Conservation (phyloP, 2,888 invertebrate species). For the Dynastes grantii region DNA sequence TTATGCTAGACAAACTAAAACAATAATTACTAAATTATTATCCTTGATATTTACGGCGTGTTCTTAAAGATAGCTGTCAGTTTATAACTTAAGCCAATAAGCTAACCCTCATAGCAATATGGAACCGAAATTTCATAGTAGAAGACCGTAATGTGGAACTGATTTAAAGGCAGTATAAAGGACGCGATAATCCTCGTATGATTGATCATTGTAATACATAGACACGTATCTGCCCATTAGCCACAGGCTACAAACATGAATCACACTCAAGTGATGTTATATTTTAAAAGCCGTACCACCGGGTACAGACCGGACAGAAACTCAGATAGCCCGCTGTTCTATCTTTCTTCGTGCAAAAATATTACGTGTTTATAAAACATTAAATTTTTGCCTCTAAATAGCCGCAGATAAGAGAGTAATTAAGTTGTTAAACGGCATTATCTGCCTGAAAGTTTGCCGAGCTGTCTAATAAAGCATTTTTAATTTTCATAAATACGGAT, state of each 20-base stretch:
- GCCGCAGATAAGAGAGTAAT: constrained; percentile 51
- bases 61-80: no score
- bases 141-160: no score
- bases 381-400: constrained; percentile 50
- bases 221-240: not conserved
- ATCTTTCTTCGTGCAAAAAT: constrained; percentile 39
- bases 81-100: no score
- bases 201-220: constrained; percentile 28
- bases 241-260: constrained; percentile 29
- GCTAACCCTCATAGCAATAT: no score
- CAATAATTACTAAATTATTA: no score
- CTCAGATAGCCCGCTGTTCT: constrained; percentile 20
- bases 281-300: constrained; percentile 9
- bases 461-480: constrained; percentile 50
- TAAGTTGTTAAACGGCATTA: constrained; percentile 51
- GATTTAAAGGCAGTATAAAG: not conserved
- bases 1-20: no score
- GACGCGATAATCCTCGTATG: constrained; percentile 4
- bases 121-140: no score
- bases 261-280: constrained; percentile 11
- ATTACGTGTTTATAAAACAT: constrained; percentile 52
- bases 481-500: constrained; percentile 46
- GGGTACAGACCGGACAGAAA: constrained; percentile 20
- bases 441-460: constrained; percentile 47
- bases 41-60: no score